These are phyloP conservation scores for Corythaeola cristata DNA, from an alignment of 2,113 vertebrate genomes.

Conservation along the genomic window DNA sequence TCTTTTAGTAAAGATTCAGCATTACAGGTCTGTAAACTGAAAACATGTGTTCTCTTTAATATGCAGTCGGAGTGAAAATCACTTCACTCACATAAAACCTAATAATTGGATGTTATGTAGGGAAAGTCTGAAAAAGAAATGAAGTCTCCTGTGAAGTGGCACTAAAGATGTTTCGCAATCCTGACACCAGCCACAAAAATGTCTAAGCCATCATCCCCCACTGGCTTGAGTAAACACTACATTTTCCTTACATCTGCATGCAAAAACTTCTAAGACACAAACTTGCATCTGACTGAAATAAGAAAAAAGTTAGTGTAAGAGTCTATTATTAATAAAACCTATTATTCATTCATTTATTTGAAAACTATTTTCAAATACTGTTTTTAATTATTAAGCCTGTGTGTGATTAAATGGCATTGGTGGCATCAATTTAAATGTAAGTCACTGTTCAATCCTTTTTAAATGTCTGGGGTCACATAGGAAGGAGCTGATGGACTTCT, in stretches of 20 bases:
- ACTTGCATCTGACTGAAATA: not conserved
- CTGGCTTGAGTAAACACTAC: not conserved
- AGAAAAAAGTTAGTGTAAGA: not conserved
- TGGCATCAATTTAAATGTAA: not conserved
- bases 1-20: conserved; percentile 33
- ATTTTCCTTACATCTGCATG: not conserved
- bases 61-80: conserved; percentile 40
- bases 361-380: not conserved
- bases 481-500: not conserved
- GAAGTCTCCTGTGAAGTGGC: conserved; percentile 16
- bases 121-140: conserved; percentile 53
- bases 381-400: not conserved
- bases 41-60: conserved; percentile 60
- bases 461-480: not conserved
- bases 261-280: not conserved
- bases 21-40: conserved; percentile 55
- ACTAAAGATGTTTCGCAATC: not conserved
- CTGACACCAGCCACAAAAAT: conserved; percentile 15
- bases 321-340: not conserved
- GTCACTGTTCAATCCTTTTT: not conserved
- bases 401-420: not conserved
- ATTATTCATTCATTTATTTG: not conserved
- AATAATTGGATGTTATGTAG: conserved; percentile 24
- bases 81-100: conserved; percentile 36
- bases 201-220: not conserved